These are phyloP conservation scores for Archivesica marissinica DNA, from an alignment of 1,140 invertebrate species.

Conservation along the genomic window DNA sequence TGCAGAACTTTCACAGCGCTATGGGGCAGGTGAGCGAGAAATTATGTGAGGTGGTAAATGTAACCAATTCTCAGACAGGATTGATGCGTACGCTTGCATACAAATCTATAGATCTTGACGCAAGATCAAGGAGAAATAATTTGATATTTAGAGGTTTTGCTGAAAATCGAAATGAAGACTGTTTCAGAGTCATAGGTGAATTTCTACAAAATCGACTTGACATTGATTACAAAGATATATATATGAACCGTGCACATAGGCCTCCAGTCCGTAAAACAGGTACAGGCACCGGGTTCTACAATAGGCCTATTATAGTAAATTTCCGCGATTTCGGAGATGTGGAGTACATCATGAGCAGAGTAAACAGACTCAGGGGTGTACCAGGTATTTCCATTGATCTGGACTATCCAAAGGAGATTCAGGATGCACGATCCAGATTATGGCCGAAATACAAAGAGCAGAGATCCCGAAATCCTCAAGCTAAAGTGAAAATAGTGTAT, in stretches of 20 bases:
- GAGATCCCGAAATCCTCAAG: neutral
- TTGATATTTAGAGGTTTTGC: constrained; percentile 42
- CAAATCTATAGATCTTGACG: constrained; percentile 48
- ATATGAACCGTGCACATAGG: constrained; percentile 34
- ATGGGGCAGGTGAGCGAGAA: constrained; percentile 7
- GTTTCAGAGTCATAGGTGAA: constrained; percentile 5
- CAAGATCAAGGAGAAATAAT: constrained; percentile 45
- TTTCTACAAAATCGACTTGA: constrained; percentile 5
- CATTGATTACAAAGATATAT: constrained; percentile 20
- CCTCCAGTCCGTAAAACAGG: neutral
- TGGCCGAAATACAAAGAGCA: constrained; percentile 31
- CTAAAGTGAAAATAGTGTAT: neutral
- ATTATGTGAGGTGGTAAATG: constrained; percentile 11
- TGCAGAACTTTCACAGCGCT: constrained; percentile 5
- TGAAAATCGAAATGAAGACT: constrained; percentile 38
- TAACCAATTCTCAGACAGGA: constrained; percentile 34
- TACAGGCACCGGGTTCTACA: neutral
- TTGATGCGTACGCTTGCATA: constrained; percentile 29
- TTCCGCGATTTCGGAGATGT: constrained; percentile 35
- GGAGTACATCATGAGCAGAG: constrained; percentile 29
- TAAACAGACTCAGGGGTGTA: neutral
- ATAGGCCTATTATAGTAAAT: constrained; percentile 33
- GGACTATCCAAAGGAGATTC: constrained; percentile 46
- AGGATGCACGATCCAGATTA: constrained; percentile 23
- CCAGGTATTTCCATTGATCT: constrained; percentile 26